Evolutionary conservation across 30 jellyfish, hydroid and myxozoan species (phyloP).

Genomic region (Morbakka virulenta): DNA sequence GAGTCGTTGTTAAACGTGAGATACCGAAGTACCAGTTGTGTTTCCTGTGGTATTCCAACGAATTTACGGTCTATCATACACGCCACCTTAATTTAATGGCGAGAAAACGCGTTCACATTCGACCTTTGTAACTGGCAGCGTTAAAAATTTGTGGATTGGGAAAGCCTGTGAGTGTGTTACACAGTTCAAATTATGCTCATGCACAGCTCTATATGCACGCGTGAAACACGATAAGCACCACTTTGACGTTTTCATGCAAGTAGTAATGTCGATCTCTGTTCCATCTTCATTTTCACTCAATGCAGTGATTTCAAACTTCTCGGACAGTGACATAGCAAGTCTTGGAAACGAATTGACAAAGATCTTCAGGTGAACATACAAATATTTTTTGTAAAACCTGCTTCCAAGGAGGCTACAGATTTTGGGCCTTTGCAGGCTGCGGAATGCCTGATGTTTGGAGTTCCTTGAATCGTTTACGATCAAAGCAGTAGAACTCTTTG

Average conservation of each 20-base stretch:
- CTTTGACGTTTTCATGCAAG: background rate
- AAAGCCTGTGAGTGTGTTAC: background rate
- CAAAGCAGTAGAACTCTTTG: slow-evolving; percentile 50
- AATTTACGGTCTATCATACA: too few species aligned
- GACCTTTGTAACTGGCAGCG: slow-evolving; percentile 2
- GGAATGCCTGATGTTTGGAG: slow-evolving; percentile 4
- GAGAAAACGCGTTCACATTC: slow-evolving; percentile 12
- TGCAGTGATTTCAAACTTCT: background rate
- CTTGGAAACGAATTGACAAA: slow-evolving; percentile 14
- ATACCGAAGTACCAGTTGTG: too few species aligned
- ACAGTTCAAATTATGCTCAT: slow-evolving; percentile 14
- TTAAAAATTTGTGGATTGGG: background rate
- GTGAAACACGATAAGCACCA: slow-evolving; percentile 2
- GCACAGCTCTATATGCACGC: slow-evolving; percentile 36
- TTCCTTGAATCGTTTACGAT: slow-evolving; percentile 21
- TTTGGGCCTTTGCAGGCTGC: slow-evolving; percentile 4
- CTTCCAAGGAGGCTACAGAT: background rate
- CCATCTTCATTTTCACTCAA: slow-evolving; percentile 1
- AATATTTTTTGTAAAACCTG: background rate
- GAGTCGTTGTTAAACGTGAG: too few species aligned
- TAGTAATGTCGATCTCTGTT: slow-evolving; percentile 2
- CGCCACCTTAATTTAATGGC: too few species aligned
- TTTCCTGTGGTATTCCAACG: too few species aligned
- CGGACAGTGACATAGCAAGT: slow-evolving; percentile 23
- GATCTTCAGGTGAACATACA: slow-evolving; percentile 20